Base-by-base conservation (phyloP, 1,140 invertebrate species). In the Ceratina australensis region DNA sequence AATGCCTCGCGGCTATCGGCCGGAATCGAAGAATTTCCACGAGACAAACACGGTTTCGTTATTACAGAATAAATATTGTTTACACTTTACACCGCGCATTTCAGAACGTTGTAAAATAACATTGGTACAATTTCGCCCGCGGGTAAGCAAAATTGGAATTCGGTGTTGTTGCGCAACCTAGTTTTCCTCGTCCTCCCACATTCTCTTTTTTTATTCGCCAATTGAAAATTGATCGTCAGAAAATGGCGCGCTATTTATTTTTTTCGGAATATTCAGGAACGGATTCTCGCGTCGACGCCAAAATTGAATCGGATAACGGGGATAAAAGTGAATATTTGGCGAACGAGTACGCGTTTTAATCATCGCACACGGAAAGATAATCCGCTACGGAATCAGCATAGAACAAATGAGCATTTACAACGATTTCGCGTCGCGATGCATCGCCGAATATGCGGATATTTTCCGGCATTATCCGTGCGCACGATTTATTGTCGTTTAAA, bases 291-390 rank as follows among this genome's bases (percentile, higher is more conserved):
- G 60, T 52, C 56, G 15, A 24, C 0, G 4, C n/a, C 18, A 5
- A 52, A 71, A 76, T 76, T 68, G 47, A 52, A 76, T 76, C 74
- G 24, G 56, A 76, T 50, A 76, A 22, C 26, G 15, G 16, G 33
- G 26, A 65, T 52, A 22, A 69, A 68, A 76, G 56, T 60, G 73
- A 76, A 69, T 76, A 75, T 75, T 75, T 75, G 69, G 56, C 12
- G 24, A 47, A 59, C 56, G 56, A 20, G 47, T 22, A 24, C 24
- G 47, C 66, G 47, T 49, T 76, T 69, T 76, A 76, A 76, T 71
- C 54, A 60, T 59, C 18, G 65, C 56, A 16, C 57, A 76, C 56
- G 13, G 26, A 60, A 61, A 60, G 74, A 76, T 76, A 69, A 76
- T 76, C 49, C 33, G 33, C 20, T 8, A 0, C 8, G n/a, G 1